Evolutionary conservation across 2,888 invertebrate genomes (phyloP), one percentile per base, ranked within the genome.

Genomic region (Cancer borealis): DNA sequence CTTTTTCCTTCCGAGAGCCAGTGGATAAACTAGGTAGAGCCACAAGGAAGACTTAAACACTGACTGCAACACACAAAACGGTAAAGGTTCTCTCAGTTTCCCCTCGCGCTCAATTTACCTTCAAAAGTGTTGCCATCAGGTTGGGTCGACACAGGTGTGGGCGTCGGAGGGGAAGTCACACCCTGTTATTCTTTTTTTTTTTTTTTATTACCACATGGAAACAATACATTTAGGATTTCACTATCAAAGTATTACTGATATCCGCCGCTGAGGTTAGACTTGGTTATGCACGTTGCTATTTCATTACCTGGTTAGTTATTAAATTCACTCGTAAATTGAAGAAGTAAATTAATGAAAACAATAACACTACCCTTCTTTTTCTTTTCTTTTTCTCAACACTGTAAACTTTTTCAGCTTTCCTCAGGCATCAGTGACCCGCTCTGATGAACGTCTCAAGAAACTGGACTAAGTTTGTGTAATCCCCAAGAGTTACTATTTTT

Each of bases 401-500:
- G 0, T 88, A 21, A 49, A 8, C 89, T 46, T 89, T 89, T 89
- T 47, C 89, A 30, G 30, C 14, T 21, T 30, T 79, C 79, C 26
- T n/a, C n/a, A 66, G n/a, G n/a, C 66, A 66, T n/a, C 88, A 21
- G 45, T 88, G 21, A 88, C 88, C 39, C 17, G n/a, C 12, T 47
- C 46, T 45, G 46, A 79, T 26, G 30, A 79, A 79, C 30, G 30
- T 79, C 14, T 79, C 26, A 79, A 30, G 30, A 30, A 8, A 30
- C 30, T 10, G 79, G 26, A 79, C 79, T 79, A 79, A 79, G 79
- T 79, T 79, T 79, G 79, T 30, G 79, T 79, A 79, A 79, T 79
- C 79, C 79, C n/a, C 30, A n/a, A 73, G 79, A 30, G 79, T 79
- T 79, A 79, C 79, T 14, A 26, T 79, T 79, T 79, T 79, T 79